These are phyloP conservation scores for Brienomyrus longianalis DNA, from an alignment of 2,113 vertebrate species.

Conservation along the genomic window DNA sequence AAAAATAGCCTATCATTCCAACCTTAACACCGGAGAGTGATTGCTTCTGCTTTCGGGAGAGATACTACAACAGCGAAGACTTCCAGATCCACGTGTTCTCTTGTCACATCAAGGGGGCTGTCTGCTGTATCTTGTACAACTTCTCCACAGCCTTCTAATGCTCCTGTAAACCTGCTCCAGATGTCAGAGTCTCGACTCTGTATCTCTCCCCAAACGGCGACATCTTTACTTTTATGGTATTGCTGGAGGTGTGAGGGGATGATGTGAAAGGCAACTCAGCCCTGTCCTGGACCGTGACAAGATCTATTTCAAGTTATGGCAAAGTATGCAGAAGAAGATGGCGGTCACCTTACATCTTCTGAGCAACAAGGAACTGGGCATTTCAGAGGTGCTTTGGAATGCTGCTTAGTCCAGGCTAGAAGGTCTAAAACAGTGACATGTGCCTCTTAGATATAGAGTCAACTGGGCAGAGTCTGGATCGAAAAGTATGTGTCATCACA, in stretches of 20 bases:
- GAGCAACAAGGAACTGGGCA: slow-evolving; percentile 86
- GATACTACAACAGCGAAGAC: slow-evolving; percentile 85
- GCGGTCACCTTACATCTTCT: slow-evolving; percentile 86
- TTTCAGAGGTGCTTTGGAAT: slow-evolving; percentile 98
- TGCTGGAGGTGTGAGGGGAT: slow-evolving; percentile 90
- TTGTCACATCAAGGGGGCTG: slow-evolving; percentile 95
- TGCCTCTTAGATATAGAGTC: slow-evolving; percentile 95
- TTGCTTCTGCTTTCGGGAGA: slow-evolving; percentile 93
- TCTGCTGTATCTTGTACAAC: slow-evolving; percentile 93
- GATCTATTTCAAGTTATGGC: slow-evolving; percentile 90
- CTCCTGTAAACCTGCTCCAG: slow-evolving; percentile 72
- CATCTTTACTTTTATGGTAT: slow-evolving; percentile 84
- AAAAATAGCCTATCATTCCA: too few relatives aligned
- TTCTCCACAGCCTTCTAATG: slow-evolving; percentile 90
- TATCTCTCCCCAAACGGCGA: slow-evolving; percentile 60
- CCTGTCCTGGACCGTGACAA: slow-evolving; percentile 97
- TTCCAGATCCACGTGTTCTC: slow-evolving; percentile 98
- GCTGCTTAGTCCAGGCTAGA: slow-evolving; percentile 90
- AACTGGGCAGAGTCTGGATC: slow-evolving; percentile 90
- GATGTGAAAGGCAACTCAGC: slow-evolving; percentile 95
- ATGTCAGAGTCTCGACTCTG: too few relatives aligned
- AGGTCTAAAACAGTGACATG: slow-evolving; percentile 95
- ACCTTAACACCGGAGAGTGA: slow-evolving; percentile 61
- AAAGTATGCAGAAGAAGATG: slow-evolving; percentile 88
- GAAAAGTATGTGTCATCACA: slow-evolving; percentile 86